phyloP scores from a whole-genome alignment of 2,888 invertebrate genomes.

The Lasioglossum leucozonium region DNA sequence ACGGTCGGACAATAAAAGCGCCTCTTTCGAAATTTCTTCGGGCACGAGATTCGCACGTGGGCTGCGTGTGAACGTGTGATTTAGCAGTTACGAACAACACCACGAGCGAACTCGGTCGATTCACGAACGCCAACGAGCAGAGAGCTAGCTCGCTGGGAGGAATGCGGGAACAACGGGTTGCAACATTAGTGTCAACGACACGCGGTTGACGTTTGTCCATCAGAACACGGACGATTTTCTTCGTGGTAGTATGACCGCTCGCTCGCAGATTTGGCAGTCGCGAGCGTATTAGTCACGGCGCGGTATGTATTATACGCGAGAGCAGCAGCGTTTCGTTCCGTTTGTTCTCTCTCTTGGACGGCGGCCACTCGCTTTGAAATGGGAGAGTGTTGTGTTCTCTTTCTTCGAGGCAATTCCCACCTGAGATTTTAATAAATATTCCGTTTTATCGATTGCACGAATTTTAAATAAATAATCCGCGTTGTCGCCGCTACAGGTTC shows the following conservation, averaged over 20 bases:
- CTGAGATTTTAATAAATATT: constrained; percentile 1
- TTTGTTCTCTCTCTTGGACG: constrained; percentile 48
- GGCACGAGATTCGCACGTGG: constrained; percentile 14
- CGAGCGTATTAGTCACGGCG: constrained; percentile 49
- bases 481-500: no score
- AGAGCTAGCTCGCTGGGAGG: neutral
- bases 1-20: neutral
- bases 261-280: constrained; percentile 39
- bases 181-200: constrained; percentile 58
- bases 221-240: constrained; percentile 33
- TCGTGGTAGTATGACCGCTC: constrained; percentile 1
- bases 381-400: neutral
- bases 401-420: neutral
- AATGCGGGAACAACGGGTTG: constrained; percentile 1
- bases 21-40: constrained; percentile 3
- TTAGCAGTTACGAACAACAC: neutral
- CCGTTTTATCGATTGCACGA: no score
- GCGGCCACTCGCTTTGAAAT: constrained; percentile 47
- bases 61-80: constrained; percentile 10
- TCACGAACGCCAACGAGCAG: constrained; percentile 12
- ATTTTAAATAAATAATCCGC: no score
- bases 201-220: constrained; percentile 24
- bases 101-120: neutral
- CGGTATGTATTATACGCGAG: constrained; percentile 38
- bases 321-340: constrained; percentile 32